Evolutionary conservation across 1,140 invertebrate species (phyloP).

Genomic region (Apolygus lucorum): DNA sequence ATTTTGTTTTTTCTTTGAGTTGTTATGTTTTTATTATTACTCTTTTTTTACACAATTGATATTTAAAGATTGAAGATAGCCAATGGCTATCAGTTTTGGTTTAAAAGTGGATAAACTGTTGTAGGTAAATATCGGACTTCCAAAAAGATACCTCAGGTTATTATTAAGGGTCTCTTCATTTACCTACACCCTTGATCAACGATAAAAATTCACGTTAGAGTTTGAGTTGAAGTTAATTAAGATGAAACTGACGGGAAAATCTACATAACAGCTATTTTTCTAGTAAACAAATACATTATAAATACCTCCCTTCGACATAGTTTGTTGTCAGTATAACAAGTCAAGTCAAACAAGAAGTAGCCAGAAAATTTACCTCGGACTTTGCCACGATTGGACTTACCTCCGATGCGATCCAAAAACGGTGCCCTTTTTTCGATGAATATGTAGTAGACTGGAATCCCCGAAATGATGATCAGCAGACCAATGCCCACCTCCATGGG

Average conservation of each 20-base stretch:
- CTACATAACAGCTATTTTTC: background rate
- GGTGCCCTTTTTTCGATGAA: slow-evolving; percentile 72
- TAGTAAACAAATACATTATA: background rate
- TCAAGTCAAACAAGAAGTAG: background rate
- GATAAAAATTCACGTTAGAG: background rate
- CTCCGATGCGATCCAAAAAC: slow-evolving; percentile 34
- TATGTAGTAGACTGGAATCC: slow-evolving; percentile 82
- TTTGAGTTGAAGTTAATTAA: background rate
- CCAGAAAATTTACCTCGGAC: background rate
- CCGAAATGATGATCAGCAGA: slow-evolving; percentile 69
- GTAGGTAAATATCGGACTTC: no score
- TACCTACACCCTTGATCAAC: no score
- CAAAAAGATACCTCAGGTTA: no score
- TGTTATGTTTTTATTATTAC: no score
- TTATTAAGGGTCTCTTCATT: no score
- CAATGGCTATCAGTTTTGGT: no score
- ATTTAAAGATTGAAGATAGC: no score
- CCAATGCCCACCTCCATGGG: slow-evolving; percentile 78
- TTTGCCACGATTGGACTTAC: slow-evolving; percentile 28
- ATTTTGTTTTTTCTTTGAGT: no score
- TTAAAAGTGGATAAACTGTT: no score
- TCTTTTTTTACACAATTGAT: no score
- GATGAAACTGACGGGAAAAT: background rate
- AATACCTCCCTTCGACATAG: no score
- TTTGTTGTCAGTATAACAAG: background rate